phyloP scores from a whole-genome alignment of 2,113 vertebrate species.

The Microcebus lehilahytsara region DNA sequence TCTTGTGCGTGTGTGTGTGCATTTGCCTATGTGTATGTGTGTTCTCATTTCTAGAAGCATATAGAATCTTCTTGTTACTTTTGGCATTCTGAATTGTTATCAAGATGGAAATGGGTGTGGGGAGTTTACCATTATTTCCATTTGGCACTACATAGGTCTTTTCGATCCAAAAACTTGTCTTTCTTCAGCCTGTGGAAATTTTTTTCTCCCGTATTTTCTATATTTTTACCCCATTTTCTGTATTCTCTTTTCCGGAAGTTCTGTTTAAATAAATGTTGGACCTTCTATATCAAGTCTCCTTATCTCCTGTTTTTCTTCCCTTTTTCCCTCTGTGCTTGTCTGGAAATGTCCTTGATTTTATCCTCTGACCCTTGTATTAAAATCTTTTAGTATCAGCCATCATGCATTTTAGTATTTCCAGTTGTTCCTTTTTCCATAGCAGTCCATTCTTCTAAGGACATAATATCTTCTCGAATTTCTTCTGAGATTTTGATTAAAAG shows the following conservation, averaged over 20 bases:
- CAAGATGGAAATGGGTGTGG: not conserved
- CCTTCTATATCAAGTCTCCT: not conserved
- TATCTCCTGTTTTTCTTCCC: not conserved
- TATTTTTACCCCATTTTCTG: not conserved
- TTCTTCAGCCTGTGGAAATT: not conserved
- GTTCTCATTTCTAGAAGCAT: not conserved
- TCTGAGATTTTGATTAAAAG: not conserved
- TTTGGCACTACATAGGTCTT: not conserved
- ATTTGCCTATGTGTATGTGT: not conserved
- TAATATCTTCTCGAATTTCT: not conserved
- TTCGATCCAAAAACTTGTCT: not conserved
- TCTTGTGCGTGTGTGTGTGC: accelerated
- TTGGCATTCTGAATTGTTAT: not conserved
- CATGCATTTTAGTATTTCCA: not conserved
- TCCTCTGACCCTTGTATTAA: not conserved
- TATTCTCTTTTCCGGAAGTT: not conserved
- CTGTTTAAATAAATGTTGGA: not conserved
- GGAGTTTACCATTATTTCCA: not conserved
- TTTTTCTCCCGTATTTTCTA: not conserved
- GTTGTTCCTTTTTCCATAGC: not conserved
- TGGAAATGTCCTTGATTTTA: not conserved
- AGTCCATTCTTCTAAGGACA: not conserved
- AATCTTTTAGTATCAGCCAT: not conserved
- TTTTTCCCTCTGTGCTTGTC: not conserved
- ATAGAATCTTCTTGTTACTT: not conserved